Conservation (phyloP, 2,888 invertebrate species). For the Nebria brevicollis region DNA sequence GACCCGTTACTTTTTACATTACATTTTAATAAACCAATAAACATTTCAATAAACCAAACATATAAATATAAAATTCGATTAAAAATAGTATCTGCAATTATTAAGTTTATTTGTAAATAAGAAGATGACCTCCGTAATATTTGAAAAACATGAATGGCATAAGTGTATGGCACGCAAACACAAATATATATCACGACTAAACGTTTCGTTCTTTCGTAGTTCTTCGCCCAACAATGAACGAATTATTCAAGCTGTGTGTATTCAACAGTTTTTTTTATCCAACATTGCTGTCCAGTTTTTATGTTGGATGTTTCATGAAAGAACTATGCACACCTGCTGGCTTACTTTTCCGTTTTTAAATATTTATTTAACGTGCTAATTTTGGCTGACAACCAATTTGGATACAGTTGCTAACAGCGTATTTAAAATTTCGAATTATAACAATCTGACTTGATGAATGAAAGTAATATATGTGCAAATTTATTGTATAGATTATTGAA, state of each 20-base stretch:
- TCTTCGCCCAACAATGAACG: constrained; percentile 2
- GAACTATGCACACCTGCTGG: constrained; percentile 11
- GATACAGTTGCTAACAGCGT: not conserved
- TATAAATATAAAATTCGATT: too few relatives aligned
- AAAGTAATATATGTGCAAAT: not conserved
- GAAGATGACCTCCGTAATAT: not conserved
- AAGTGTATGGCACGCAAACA: not conserved
- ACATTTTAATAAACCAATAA: too few relatives aligned
- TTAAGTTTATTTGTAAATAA: not conserved
- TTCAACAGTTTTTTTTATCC: constrained; percentile 3
- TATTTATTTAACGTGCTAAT: constrained; percentile 16
- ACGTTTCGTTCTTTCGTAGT: not conserved
- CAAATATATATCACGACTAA: not conserved
- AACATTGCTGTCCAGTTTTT: not conserved
- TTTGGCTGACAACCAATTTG: not conserved
- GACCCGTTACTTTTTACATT: too few relatives aligned
- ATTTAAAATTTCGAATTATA: not conserved
- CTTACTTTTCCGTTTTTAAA: constrained; percentile 11
- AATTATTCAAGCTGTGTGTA: constrained; percentile 6
- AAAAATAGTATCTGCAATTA: too few relatives aligned
- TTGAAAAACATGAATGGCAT: not conserved
- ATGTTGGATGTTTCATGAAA: constrained; percentile 12
- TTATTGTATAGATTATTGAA: too few relatives aligned
- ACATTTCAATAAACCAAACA: too few relatives aligned
- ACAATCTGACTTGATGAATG: not conserved